phyloP scores from a whole-genome alignment of 2,797 vertebrate genomes.

The Loris lydekkerianus region DNA sequence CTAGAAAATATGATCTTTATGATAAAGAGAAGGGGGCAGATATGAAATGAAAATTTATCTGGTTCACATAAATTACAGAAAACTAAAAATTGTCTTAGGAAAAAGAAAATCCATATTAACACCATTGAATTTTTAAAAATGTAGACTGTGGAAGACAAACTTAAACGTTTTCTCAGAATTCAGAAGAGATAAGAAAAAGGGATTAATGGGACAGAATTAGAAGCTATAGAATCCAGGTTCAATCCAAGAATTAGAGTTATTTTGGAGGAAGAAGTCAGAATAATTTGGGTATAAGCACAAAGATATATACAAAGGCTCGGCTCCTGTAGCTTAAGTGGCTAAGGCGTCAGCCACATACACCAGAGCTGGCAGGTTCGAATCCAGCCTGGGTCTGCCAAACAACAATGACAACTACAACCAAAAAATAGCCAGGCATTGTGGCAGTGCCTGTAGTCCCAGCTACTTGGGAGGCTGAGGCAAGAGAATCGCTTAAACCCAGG shows the following conservation, averaged over 20 bases:
- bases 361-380: too few species aligned
- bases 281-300: constrained; percentile 4
- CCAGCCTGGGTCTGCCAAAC: too few species aligned
- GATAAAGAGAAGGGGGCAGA: not conserved
- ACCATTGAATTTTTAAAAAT: not conserved
- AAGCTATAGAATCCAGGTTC: not conserved
- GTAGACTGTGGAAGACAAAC: not conserved
- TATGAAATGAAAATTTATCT: not conserved
- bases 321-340: too few species aligned
- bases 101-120: not conserved
- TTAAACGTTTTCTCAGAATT: not conserved
- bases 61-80: not conserved
- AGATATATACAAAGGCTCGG: not conserved
- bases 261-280: constrained; percentile 19
- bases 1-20: not conserved
- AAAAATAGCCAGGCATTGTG: too few species aligned
- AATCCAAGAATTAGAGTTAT: not conserved
- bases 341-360: too few species aligned
- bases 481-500: too few species aligned
- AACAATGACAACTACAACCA: too few species aligned
- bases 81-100: not conserved
- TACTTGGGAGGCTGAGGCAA: too few species aligned
- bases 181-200: not conserved
- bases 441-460: too few species aligned
- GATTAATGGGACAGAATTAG: not conserved